Evolutionary conservation across 1,140 invertebrate genomes (phyloP), one percentile per base, ranked within the genome.

Genomic region (Drosophila auraria): DNA sequence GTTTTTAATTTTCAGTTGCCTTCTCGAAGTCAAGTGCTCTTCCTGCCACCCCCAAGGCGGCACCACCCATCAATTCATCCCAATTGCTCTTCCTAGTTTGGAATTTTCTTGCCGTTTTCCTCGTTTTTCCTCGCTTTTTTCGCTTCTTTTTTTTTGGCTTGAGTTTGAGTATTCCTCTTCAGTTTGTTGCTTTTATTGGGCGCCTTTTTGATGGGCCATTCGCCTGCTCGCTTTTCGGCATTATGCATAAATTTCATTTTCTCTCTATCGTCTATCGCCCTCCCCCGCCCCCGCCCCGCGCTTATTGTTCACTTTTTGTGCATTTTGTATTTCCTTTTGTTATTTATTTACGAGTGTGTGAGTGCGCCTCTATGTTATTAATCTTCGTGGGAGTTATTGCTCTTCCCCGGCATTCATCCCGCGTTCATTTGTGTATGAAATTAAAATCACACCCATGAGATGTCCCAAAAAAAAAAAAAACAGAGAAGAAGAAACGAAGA

Each of bases 371-470:
- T 61, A 51, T 73, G 87, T 91, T 91, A 91, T 91, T 91, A 91
- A 91, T 91, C 87, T 91, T 91, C 87, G 87, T 91, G 87, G 87
- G 87, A 91, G 87, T 83, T 91, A 91, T 91, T 82, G 87, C 87
- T 83, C 70, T 70, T 74, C 84, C 78, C 63, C 70, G 51, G 53
- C 57, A 40, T 63, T 47, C 61, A 62, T 72, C 23, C 15, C 66
- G 49, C 81, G 90, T 87, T 92, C 90, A 92, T 92, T 92, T 91
- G 89, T 81, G 89, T 92, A 91, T 92, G 89, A 91, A 91, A 91
- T 91, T 91, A 91, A 91, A 92, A 91, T 91, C 89, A 91, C 89
- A 91, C 89, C 89, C 89, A 83, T 83, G 90, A 91, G 89, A 91
- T 76, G 77, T 74, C 63, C 73, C 75, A 74, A 57, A 56, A 54